Evolutionary conservation across 2,113 vertebrate species (phyloP).

Genomic region (Empidonax traillii): DNA sequence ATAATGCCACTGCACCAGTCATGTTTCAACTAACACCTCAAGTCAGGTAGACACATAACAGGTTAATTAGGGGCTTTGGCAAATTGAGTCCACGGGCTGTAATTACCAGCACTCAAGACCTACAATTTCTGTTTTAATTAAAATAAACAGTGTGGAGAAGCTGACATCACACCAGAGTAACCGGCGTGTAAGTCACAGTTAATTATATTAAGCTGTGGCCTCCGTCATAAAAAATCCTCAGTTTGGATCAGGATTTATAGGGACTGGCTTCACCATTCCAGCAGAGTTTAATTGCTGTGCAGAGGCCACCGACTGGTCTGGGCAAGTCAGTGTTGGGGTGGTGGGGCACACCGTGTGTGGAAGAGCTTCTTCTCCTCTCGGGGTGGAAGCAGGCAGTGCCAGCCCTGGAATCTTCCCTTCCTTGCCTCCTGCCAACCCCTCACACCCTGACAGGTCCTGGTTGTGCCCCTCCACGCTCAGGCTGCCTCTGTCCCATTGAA

Average conservation of each 20-base stretch:
- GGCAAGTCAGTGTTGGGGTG: slow-evolving; percentile 34
- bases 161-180: slow-evolving; percentile 81
- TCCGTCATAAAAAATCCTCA: slow-evolving; percentile 60
- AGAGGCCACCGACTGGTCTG: slow-evolving; percentile 27
- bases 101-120: slow-evolving; percentile 81
- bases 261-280: slow-evolving; percentile 41
- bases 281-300: slow-evolving; percentile 66
- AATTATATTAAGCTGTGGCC: slow-evolving; percentile 76
- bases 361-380: background rate
- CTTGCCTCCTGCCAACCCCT: background rate
- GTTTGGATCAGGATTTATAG: slow-evolving; percentile 49
- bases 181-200: slow-evolving; percentile 75
- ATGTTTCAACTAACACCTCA: slow-evolving; percentile 78
- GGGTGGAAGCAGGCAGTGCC: slow-evolving; percentile 1
- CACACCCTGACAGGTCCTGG: background rate
- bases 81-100: slow-evolving; percentile 78
- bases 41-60: slow-evolving; percentile 79
- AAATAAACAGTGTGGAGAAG: slow-evolving; percentile 82
- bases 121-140: slow-evolving; percentile 86
- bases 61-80: slow-evolving; percentile 84
- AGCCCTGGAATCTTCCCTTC: background rate
- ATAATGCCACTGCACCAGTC: slow-evolving; percentile 69
- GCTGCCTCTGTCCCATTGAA: background rate
- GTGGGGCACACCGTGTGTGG: rapidly evolving
- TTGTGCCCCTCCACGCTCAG: rapidly evolving